Evolutionary conservation across 1,140 invertebrate genomes (phyloP).

Genomic region (Sarcophaga peregrina): DNA sequence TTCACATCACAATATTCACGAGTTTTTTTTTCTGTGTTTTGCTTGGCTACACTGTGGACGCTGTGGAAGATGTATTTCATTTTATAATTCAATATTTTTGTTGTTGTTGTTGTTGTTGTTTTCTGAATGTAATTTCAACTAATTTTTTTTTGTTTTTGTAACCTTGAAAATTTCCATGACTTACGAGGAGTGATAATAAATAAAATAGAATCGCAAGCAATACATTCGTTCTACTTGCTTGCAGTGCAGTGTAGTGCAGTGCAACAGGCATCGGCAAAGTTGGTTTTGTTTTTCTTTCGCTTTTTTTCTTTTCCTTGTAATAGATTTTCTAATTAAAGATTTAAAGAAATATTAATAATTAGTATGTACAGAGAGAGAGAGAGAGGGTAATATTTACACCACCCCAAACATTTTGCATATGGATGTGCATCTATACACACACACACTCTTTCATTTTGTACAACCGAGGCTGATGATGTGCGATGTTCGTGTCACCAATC

Average conservation of each 20-base stretch:
- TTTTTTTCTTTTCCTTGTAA: not conserved
- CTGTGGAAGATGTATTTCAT: not conserved
- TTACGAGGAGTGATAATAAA: slow-evolving; percentile 37
- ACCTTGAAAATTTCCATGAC: slow-evolving; percentile 40
- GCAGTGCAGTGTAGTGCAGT: not conserved
- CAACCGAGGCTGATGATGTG: no score
- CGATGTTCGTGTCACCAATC: no score
- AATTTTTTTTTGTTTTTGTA: slow-evolving; percentile 6
- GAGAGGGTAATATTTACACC: not conserved
- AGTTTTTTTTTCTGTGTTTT: no score
- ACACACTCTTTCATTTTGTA: no score
- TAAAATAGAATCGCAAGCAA: not conserved
- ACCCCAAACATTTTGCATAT: not conserved
- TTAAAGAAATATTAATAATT: not conserved
- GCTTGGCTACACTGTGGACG: no score
- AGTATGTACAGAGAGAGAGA: not conserved
- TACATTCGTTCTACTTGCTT: not conserved
- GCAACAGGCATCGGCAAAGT: no score
- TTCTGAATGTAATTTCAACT: slow-evolving; percentile 15
- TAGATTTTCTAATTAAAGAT: slow-evolving; percentile 1
- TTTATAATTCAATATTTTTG: not conserved
- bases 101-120: not conserved
- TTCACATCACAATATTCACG: no score
- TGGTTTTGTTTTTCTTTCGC: no score
- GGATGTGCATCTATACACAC: no score